A percentile compares a stretch with the other conserved stretches of the same genome.
Evolutionary conservation across 2,888 invertebrate genomes (phyloP).

Genomic region (Caenorhabditis uteleia): DNA sequence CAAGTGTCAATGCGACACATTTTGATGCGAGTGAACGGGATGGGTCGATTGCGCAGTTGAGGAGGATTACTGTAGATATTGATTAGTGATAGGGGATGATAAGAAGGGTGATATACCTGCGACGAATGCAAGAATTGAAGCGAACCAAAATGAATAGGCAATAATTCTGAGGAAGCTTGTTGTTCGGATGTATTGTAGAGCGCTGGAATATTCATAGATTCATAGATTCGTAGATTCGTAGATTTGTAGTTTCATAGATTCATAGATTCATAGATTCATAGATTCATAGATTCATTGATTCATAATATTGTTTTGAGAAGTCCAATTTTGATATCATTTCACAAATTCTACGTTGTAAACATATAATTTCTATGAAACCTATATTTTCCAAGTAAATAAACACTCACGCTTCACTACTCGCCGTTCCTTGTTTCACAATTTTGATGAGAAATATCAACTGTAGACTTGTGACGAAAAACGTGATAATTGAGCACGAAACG

Average conservation of each 20-base stretch:
- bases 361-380: too few species aligned
- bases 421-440: constrained; percentile 23
- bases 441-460: constrained; percentile 40
- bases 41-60: constrained; percentile 33
- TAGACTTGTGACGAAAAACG: constrained; percentile 41
- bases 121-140: constrained; percentile 34
- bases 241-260: too few species aligned
- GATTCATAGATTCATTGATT: background rate
- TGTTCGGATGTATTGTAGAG: constrained; percentile 30
- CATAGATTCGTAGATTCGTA: too few species aligned
- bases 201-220: constrained; percentile 28
- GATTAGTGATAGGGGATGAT: too few species aligned
- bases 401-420: constrained; percentile 18
- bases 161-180: constrained; percentile 44
- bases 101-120: constrained; percentile 23
- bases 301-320: too few species aligned
- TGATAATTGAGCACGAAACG: constrained; percentile 28
- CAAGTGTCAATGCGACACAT: constrained; percentile 41
- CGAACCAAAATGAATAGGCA: constrained; percentile 49
- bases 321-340: background rate
- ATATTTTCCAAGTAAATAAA: too few species aligned
- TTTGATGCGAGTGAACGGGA: constrained; percentile 35
- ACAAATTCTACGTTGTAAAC: too few species aligned
- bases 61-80: constrained; percentile 43
- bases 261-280: background rate